phyloP scores from a whole-genome alignment of 2,797 vertebrate genomes.

The Pangasius djambal region DNA sequence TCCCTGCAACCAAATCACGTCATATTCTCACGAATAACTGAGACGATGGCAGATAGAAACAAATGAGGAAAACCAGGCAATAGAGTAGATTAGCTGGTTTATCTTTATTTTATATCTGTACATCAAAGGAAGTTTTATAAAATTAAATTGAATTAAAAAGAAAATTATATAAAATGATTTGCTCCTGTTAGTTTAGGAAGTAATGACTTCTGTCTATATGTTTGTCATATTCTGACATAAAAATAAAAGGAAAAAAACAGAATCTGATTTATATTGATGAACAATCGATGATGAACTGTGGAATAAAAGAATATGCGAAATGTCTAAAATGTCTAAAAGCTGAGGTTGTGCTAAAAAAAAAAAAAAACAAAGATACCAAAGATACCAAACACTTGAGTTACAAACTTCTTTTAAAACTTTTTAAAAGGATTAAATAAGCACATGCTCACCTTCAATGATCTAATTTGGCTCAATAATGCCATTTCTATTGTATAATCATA shows the following conservation, averaged over 20 bases:
- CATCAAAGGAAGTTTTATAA: background rate
- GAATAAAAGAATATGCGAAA: background rate
- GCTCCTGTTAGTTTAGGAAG: background rate
- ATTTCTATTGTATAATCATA: background rate
- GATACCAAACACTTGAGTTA: too few relatives aligned
- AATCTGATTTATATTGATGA: background rate
- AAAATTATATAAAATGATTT: too few relatives aligned
- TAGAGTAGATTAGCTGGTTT: background rate
- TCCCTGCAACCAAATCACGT: background rate
- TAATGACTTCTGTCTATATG: background rate
- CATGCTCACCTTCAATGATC: background rate
- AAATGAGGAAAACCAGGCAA: background rate
- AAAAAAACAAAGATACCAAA: too few relatives aligned
- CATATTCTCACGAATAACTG: background rate
- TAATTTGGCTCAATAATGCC: background rate
- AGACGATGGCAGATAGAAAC: background rate
- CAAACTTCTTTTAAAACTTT: background rate
- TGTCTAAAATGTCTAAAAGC: background rate
- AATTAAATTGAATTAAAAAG: too few relatives aligned
- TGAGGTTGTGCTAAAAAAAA: too few relatives aligned
- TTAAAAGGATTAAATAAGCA: too few relatives aligned
- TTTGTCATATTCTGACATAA: background rate
- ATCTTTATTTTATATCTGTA: background rate
- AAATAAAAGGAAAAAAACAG: background rate
- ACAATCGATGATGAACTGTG: background rate